Conservation (phyloP, 2,888 invertebrate genomes). For the Ormia ochracea region DNA sequence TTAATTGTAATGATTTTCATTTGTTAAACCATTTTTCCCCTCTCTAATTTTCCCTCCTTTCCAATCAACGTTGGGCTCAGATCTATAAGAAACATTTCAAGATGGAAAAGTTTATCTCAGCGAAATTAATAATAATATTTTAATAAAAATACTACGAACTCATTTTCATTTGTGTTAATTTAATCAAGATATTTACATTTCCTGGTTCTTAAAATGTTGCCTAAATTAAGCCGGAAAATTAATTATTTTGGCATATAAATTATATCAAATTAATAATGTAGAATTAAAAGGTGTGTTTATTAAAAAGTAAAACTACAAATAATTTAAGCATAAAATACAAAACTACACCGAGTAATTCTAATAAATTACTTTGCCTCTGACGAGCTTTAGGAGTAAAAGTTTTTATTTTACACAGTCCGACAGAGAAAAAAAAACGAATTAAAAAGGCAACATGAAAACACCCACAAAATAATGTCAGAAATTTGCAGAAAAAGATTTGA, state of each 20-base stretch:
- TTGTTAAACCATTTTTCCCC: no score
- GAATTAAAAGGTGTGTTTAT: not conserved
- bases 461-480: conserved; percentile 44
- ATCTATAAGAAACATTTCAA: no score
- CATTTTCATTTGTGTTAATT: not conserved
- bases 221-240: not conserved
- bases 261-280: conserved; percentile 11
- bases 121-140: no score
- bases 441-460: conserved; percentile 24
- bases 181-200: not conserved
- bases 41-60: no score
- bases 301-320: not conserved
- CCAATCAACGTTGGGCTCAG: no score
- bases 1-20: no score
- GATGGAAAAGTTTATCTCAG: no score
- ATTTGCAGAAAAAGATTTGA: conserved; percentile 15
- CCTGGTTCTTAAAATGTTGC: not conserved
- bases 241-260: not conserved
- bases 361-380: conserved; percentile 24
- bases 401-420: not conserved
- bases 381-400: conserved; percentile 9
- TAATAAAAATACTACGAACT: no score
- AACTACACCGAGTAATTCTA: conserved; percentile 20
- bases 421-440: not conserved
- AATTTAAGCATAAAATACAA: conserved; percentile 16